Evolutionary conservation across 2,797 vertebrate genomes (phyloP), one percentile per base, ranked within the genome.

Genomic region (Enteromius argenteus): DNA sequence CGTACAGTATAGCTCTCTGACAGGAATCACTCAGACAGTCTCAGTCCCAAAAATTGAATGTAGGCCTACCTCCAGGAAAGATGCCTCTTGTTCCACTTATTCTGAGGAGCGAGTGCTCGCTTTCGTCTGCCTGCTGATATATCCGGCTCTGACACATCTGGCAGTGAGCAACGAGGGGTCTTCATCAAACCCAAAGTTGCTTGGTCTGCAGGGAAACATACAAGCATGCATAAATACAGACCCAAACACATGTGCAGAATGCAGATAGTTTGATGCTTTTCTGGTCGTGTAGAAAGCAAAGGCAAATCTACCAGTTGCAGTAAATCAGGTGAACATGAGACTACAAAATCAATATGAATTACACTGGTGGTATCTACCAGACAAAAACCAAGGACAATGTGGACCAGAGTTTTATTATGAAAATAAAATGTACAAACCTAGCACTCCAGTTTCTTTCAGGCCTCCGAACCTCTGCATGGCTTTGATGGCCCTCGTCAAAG

Each of bases 401-500:
- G 90, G 84, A 90, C 87, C 89, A 89, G 80, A 68, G 74, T 82
- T 78, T 81, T 60, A 39, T 83, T 86, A 42, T 84, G 82, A 84
- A 46, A 93, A 93, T 95, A 95, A 68, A 94, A 89, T 93, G 93
- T 0, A 96, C 93, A 42, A 23, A 96, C 95, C 95, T 56, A 97
- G 87, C 62, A 95, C 46, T 0, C 95, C 95, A 0, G 95, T 96
- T 1, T 94, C 89, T 89, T 97, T 93, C 15, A 99, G 95, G 7
- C 98, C 98, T 2, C 97, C 98, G 0, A 98, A 99, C 86, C 89
- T 95, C 92, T 99, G 98, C 98, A 99, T 99, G 93, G 97, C 95
- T 77, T 95, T 94, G 87, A 99, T 97, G 90, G 98, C 98, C 85
- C 94, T 96, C 88, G 96, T 95, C 86, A 99, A 92, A 17, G 97